Percentiles rank a stretch among this genome's conserved stretches.
These are phyloP conservation scores for Scylla paramamosain DNA, from an alignment of 1,140 invertebrate species.

Conservation along the genomic window DNA sequence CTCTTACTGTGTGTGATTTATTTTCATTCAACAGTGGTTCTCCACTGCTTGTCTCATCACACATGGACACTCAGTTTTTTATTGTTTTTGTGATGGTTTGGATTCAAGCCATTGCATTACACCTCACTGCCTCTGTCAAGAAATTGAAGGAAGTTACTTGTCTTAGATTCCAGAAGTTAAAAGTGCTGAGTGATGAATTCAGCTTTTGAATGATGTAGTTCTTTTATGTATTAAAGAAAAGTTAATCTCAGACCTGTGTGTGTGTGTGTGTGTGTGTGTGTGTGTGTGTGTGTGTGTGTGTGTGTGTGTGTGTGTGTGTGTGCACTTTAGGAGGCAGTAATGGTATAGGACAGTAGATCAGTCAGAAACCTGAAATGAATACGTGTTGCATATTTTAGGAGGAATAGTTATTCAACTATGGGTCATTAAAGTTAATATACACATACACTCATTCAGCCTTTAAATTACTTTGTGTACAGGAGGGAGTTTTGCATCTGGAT, in stretches of 20 bases:
- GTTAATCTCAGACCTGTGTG: neutral
- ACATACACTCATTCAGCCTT: slow-evolving; percentile 61
- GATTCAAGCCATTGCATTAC: too few relatives aligned
- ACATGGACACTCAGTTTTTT: too few relatives aligned
- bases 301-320: slow-evolving; percentile 16
- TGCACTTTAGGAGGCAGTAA: neutral
- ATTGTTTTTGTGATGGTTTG: too few relatives aligned
- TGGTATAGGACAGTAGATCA: neutral
- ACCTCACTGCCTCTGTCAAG: too few relatives aligned
- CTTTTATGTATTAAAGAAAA: too few relatives aligned
- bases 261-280: slow-evolving; percentile 44
- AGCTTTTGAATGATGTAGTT: too few relatives aligned
- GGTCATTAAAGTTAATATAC: slow-evolving; percentile 18
- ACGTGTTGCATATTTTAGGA: neutral
- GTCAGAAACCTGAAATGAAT: neutral
- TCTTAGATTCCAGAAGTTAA: too few relatives aligned
- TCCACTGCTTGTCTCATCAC: too few relatives aligned
- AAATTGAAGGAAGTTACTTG: too few relatives aligned
- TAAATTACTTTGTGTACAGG: slow-evolving; percentile 57
- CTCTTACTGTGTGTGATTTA: too few relatives aligned
- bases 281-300: neutral
- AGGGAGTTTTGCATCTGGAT: slow-evolving; percentile 69
- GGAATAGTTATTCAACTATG: slow-evolving; percentile 45
- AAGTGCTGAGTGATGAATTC: too few relatives aligned
- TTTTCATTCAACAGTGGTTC: too few relatives aligned